Conservation (phyloP, 1,140 invertebrate genomes). For the Penaeus japonicus region DNA sequence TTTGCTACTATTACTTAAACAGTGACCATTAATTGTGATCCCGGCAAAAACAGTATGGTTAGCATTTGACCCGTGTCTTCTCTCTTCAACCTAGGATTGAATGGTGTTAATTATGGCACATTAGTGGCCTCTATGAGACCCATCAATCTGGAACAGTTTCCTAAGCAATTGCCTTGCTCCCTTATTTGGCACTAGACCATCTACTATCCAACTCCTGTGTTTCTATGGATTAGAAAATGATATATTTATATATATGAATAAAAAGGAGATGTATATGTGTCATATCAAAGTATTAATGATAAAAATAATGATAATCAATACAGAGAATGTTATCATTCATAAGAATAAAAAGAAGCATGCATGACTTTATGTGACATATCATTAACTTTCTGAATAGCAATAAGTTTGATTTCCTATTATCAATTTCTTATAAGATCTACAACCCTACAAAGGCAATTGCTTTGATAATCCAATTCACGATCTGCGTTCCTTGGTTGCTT, state of each 20-base stretch:
- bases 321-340: no score
- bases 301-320: no score
- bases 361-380: no score
- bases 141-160: conserved; percentile 29
- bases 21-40: conserved; percentile 30
- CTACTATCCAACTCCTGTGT: background rate
- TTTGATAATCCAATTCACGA: conserved; percentile 6
- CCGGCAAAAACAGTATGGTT: conserved; percentile 32
- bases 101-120: conserved; percentile 53
- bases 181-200: conserved; percentile 12
- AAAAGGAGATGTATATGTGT: no score
- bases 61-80: conserved; percentile 52
- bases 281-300: no score
- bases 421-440: background rate
- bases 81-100: conserved; percentile 50
- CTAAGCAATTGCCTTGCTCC: conserved; percentile 44
- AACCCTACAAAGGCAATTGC: conserved; percentile 39
- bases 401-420: background rate
- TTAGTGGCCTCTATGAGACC: conserved; percentile 42
- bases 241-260: no score
- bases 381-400: no score
- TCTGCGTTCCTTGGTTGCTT: conserved; percentile 16
- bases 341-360: no score
- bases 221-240: background rate
- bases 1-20: conserved; percentile 19